Evolutionary conservation across 1,140 invertebrate genomes (phyloP).

Genomic region (Magallana gigas): DNA sequence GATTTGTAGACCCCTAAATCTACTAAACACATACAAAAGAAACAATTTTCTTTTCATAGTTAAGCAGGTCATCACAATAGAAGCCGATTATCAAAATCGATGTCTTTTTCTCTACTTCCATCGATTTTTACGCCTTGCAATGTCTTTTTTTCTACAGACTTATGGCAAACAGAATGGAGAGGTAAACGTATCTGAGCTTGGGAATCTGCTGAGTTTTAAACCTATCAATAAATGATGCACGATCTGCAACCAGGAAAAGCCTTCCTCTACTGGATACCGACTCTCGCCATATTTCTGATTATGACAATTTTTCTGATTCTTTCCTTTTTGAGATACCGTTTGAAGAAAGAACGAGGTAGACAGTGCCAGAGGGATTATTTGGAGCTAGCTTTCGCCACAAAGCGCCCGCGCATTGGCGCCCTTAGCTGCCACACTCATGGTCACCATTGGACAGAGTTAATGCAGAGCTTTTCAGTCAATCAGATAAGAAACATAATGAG

Average conservation of each 20-base stretch:
- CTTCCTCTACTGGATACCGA: slow-evolving; percentile 54
- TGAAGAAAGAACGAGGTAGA: slow-evolving; percentile 43
- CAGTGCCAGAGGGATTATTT: slow-evolving; percentile 47
- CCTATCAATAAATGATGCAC: slow-evolving; percentile 35
- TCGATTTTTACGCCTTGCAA: slow-evolving; percentile 4
- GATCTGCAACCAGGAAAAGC: slow-evolving; percentile 39
- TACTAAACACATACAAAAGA: too few relatives aligned
- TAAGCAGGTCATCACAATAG: neutral
- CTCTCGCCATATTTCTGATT: slow-evolving; percentile 40
- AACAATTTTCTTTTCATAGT: neutral
- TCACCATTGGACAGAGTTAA: slow-evolving; percentile 39
- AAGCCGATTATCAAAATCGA: neutral
- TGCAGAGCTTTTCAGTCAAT: slow-evolving; percentile 27
- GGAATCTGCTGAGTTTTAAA: too few relatives aligned
- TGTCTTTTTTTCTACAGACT: too few relatives aligned
- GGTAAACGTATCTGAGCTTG: neutral
- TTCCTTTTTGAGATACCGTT: slow-evolving; percentile 55
- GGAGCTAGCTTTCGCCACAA: slow-evolving; percentile 41
- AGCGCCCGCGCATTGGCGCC: slow-evolving; percentile 54
- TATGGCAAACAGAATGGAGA: neutral
- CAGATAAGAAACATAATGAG: slow-evolving; percentile 20
- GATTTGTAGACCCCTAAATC: too few relatives aligned
- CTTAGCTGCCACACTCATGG: slow-evolving; percentile 51
- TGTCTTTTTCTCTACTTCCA: slow-evolving; percentile 14
- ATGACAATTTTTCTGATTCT: slow-evolving; percentile 42